phyloP scores from a whole-genome alignment of 1,140 invertebrate species.

The Lucilia cuprina region DNA sequence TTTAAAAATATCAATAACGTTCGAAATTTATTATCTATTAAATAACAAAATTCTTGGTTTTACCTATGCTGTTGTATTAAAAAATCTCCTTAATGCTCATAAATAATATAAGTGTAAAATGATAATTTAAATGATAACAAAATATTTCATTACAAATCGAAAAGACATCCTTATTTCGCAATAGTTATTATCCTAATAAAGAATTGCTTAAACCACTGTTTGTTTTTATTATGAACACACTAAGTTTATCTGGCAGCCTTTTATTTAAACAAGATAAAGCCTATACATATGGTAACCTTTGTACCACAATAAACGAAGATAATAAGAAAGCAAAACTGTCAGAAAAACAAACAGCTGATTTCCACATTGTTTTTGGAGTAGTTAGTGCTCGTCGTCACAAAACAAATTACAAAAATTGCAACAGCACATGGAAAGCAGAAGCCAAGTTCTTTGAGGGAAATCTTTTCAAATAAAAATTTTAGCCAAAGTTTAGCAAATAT shows the following conservation, averaged over 20 bases:
- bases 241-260: neutral
- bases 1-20: no score
- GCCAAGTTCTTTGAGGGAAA: neutral
- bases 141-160: neutral
- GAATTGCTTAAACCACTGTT: neutral
- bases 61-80: no score
- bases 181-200: neutral
- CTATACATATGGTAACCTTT: neutral
- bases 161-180: neutral
- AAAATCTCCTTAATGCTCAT: no score
- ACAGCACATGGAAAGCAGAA: neutral
- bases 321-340: neutral
- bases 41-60: no score
- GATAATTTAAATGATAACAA: neutral
- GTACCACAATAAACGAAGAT: neutral
- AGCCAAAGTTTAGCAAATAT: neutral
- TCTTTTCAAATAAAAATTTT: neutral
- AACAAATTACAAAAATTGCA: conserved; percentile 2
- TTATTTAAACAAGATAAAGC: neutral
- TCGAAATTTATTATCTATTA: no score
- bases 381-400: neutral
- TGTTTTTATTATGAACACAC: neutral
- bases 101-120: no score
- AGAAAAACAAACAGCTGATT: neutral
- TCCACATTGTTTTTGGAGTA: conserved; percentile 3